phyloP scores from a whole-genome alignment of 1,140 invertebrate genomes.

The Wasmannia auropunctata region DNA sequence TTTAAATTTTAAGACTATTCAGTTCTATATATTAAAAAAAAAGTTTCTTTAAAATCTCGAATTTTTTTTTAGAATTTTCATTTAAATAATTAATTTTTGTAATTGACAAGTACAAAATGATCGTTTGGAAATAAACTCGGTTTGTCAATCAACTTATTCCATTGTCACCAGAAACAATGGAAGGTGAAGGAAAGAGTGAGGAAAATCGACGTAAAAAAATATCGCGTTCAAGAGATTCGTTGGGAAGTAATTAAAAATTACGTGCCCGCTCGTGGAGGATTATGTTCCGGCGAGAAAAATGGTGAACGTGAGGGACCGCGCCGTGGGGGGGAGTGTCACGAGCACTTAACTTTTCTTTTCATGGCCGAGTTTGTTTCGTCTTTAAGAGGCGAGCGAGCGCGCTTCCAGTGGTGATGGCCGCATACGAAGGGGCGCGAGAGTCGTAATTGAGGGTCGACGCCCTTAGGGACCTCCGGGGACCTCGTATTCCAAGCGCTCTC shows the following conservation, averaged over 20 bases:
- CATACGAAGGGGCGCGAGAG: background rate
- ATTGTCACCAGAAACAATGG: background rate
- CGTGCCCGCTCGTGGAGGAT: slow-evolving; percentile 63
- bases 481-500: background rate
- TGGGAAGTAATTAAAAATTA: slow-evolving; percentile 72
- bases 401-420: slow-evolving; percentile 17
- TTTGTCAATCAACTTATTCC: slow-evolving; percentile 16
- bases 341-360: slow-evolving; percentile 58
- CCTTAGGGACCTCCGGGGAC: slow-evolving; percentile 17
- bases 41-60: background rate
- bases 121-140: background rate
- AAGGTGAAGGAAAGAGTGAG: background rate
- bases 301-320: background rate
- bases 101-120: background rate
- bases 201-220: slow-evolving; percentile 47
- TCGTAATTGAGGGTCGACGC: slow-evolving; percentile 49
- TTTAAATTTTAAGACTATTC: background rate
- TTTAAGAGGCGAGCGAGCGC: slow-evolving; percentile 32
- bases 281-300: slow-evolving; percentile 59
- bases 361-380: slow-evolving; percentile 58
- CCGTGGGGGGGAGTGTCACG: slow-evolving; percentile 23
- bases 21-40: background rate
- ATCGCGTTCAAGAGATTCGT: slow-evolving; percentile 26
- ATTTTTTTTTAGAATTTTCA: background rate
- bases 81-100: background rate